Percentiles rank a stretch among this genome's conserved stretches.
Conservation (phyloP, 2,113 vertebrate species). For the Erpornis zantholeuca region DNA sequence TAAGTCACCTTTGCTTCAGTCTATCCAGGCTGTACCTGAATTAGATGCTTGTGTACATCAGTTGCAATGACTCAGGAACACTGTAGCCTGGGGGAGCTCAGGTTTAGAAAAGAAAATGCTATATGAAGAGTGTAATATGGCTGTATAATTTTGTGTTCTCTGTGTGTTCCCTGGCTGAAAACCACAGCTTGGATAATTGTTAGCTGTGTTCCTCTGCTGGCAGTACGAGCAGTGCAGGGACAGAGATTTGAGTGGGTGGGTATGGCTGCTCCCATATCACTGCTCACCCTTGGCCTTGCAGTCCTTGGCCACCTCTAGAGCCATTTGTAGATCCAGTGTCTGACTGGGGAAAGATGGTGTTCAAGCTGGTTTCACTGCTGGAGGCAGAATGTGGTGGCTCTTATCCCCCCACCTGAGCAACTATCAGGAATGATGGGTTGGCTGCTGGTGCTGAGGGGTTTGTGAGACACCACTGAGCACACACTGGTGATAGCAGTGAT, state of each 20-base stretch:
- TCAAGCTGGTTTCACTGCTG: background rate
- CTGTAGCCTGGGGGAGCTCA: background rate
- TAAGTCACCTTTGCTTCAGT: background rate
- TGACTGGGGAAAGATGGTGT: background rate
- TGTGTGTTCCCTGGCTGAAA: background rate
- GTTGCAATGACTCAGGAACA: background rate
- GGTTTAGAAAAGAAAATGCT: background rate
- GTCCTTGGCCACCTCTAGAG: background rate
- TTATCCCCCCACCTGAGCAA: background rate
- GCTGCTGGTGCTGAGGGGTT: background rate
- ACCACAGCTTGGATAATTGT: background rate
- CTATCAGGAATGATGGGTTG: background rate
- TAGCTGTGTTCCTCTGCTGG: background rate
- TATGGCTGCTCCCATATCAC: accelerated
- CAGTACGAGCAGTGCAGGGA: background rate
- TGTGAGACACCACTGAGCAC: background rate
- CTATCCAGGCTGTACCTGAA: background rate
- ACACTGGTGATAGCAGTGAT: background rate
- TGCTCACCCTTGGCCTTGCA: background rate
- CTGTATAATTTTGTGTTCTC: background rate
- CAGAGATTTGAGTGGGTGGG: background rate
- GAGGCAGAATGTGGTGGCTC: background rate
- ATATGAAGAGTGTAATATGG: background rate
- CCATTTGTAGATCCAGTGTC: background rate
- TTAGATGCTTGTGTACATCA: background rate